Base-by-base conservation (phyloP, 1,140 invertebrate genomes). In the Platyura marginata region DNA sequence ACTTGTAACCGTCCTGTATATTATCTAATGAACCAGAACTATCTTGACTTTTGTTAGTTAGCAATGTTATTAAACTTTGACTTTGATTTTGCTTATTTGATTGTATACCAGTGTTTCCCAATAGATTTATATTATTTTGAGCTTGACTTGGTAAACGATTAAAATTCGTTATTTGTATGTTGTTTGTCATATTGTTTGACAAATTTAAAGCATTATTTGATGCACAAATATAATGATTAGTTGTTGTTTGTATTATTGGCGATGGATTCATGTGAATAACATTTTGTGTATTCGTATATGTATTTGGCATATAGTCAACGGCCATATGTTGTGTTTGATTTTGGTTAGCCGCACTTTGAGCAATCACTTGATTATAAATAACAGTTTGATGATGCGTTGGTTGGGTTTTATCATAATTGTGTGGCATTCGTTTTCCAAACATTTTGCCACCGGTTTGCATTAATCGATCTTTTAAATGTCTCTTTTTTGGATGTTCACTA, bases 381-480 rank as follows among this genome's bases (percentile, higher is more conserved):
- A 44, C 54, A 1, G 58, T 61, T 49, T 61, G 59, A 36, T 61
- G 59, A 32, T 53, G 21, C n/a, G 59, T 61, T 13, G 58, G 58
- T 47, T 57, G 54, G 5, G 54, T 51, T 50, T 61, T 61, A 48
- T 61, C 58, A 44, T 61, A 61, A 44, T 61, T 61, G 23, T 61
- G 58, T 4, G 58, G 56, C 46, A 59, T 56, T 1, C 59, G 51
- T 4, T 55, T 48, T 9, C 36, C 32, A 34, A 34, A 34, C 32
- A 34, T n/a, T n/a, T n/a, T n/a, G n/a, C n/a, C n/a, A n/a, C n/a
- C n/a, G n/a, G n/a, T n/a, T 6, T 13, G 6, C 6, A 29, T 29
- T 6, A 13, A 6, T 29, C 25, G 25, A 8, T 29, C 25, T 29
- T 29, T 29, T 6, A 29, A 13, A 29, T 29, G 25, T 29, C 25